These are phyloP conservation scores for Campylorhamphus procurvoides DNA, from an alignment of 2,113 vertebrate genomes.

Conservation along the genomic window DNA sequence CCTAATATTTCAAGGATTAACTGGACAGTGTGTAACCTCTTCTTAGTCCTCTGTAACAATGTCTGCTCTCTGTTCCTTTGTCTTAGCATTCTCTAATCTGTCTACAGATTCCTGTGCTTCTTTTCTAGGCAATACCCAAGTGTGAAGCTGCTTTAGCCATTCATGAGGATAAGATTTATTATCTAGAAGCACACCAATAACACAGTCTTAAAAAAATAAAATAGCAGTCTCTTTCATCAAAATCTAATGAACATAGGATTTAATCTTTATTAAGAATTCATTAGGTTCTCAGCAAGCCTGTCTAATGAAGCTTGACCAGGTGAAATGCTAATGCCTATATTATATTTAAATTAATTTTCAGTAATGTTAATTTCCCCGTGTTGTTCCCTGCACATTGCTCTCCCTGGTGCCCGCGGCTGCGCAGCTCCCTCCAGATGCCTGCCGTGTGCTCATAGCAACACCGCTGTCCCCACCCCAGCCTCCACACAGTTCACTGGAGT, in stretches of 20 bases:
- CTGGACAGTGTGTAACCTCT: background rate
- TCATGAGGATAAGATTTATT: conserved; percentile 17
- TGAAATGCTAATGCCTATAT: conserved; percentile 56
- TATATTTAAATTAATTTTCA: conserved; percentile 40
- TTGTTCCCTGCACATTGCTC: background rate
- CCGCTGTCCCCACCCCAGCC: conserved; percentile 49
- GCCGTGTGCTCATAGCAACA: conserved; percentile 43
- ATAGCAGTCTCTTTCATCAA: conserved; percentile 51
- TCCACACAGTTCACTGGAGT: conserved; percentile 28
- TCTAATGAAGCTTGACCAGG: conserved; percentile 46
- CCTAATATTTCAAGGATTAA: conserved; percentile 22
- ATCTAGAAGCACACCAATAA: conserved; percentile 46
- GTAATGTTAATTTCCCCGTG: background rate
- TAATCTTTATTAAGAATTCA: conserved; percentile 59
- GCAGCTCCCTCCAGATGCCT: conserved; percentile 18
- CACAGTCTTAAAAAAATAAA: conserved; percentile 34
- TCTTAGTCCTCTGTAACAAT: background rate
- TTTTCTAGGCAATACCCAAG: background rate
- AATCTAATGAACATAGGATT: conserved; percentile 28
- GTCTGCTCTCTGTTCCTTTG: conserved; percentile 39
- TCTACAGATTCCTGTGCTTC: background rate
- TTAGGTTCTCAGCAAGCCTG: conserved; percentile 41
- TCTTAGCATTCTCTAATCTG: background rate
- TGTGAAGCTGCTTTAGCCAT: conserved; percentile 4
- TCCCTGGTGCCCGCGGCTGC: background rate